Conservation (phyloP, 2,888 invertebrate species). For the Nomada goodeniana region DNA sequence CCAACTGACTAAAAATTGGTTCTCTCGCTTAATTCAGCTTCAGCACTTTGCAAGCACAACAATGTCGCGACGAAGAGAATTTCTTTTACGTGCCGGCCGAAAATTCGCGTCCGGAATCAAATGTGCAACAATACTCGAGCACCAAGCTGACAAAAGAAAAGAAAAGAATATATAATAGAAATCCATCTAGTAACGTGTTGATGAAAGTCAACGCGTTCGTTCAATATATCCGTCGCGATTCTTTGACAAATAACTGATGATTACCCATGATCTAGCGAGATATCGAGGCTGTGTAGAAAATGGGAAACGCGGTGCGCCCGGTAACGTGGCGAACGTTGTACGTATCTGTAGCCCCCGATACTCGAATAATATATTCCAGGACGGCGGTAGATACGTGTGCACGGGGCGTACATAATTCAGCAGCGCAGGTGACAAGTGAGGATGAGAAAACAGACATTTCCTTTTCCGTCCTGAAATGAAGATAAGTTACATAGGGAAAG, state of each 20-base stretch:
- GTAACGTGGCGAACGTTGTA: conserved; percentile 63
- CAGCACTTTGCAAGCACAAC: no score
- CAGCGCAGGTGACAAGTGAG: conserved; percentile 70
- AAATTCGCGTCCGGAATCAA: no score
- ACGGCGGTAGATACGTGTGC: conserved; percentile 27
- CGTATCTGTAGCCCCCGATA: conserved; percentile 52
- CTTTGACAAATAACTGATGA: conserved; percentile 40
- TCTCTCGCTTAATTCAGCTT: no score
- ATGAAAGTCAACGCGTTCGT: not conserved
- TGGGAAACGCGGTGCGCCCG: conserved; percentile 27
- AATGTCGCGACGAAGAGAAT: no score
- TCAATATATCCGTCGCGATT: not conserved
- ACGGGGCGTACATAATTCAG: conserved; percentile 73
- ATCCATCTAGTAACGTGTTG: not conserved
- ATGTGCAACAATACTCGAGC: no score
- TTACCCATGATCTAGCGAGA: conserved; percentile 3
- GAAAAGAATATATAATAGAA: no score
- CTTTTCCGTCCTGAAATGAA: conserved; percentile 74
- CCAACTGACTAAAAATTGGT: no score
- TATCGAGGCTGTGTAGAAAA: conserved; percentile 20
- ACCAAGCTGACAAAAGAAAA: no score
- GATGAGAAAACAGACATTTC: conserved; percentile 76
- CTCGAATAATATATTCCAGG: conserved; percentile 61
- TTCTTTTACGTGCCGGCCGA: no score
- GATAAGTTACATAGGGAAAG: conserved; percentile 72